Evolutionary conservation across 2,797 vertebrate species (phyloP), one percentile per base, ranked within the genome.

Genomic region (Pangasius djambal): DNA sequence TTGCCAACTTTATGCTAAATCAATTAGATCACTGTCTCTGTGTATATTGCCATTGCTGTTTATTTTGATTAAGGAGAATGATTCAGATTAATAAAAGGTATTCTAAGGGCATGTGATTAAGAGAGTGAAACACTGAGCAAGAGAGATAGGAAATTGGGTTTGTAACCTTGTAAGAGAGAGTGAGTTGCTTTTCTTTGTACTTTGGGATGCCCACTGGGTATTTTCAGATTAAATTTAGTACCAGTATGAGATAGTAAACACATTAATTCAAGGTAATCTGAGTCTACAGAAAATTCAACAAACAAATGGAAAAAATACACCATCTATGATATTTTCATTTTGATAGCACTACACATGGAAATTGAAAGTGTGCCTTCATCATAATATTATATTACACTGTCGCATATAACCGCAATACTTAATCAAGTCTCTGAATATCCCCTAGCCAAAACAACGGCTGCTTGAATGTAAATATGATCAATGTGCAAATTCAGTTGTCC

Each of bases 21-120:
- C 95, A 89, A 94, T 95, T 94, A 88, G 37, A 89, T 90, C 87
- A 86, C 91, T 89, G 92, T 90, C 87, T 93, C 94, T 94, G 94
- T 94, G 94, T 94, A 95, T 95, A 91, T 44, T 82, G 91, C 90
- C 93, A 92, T 31, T 79, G 81, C 77, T 86, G 85, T 94, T 93
- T 87, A 87, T 78, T 90, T 88, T 90, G 89, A 93, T 87, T 59
- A 77, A 89, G 59, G 18, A 65, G 57, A 59, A 44, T 78, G 74
- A 83, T 88, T 61, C 31, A 75, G 77, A 65, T 91, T 52, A 88
- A 85, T 86, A 89, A 92, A 90, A 86, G 81, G 86, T 79, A 86
- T 31, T 16, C 48, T 59, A 16, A 25, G 61, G 20, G 57, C 87
- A 69, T 82, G 20, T 81, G 82, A 83, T 25, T 74, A 31, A 85